Percentiles rank a stretch among this genome's conserved stretches.
Conservation (phyloP, 2,113 vertebrate genomes). For the Lepidothrix coronata region DNA sequence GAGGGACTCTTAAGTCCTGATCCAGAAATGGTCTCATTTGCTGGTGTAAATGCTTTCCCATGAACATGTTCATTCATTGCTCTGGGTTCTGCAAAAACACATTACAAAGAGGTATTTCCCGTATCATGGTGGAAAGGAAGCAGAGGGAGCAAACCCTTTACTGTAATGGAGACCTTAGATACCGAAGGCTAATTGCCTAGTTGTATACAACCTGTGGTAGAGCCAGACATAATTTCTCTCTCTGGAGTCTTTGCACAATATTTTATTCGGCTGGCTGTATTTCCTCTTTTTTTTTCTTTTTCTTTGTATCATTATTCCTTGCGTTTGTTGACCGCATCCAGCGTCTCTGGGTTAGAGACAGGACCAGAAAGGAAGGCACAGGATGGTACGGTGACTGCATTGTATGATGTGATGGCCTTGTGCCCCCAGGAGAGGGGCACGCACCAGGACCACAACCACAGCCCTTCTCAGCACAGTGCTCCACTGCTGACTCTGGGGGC, state of each 20-base stretch:
- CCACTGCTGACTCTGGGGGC: rapidly evolving
- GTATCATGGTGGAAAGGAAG: background rate
- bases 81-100: background rate
- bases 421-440: background rate
- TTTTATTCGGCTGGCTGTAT: background rate
- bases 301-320: background rate
- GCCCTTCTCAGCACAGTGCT: background rate
- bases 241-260: background rate
- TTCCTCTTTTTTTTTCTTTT: background rate
- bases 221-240: background rate
- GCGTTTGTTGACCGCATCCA: background rate
- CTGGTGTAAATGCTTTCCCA: background rate
- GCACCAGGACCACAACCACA: rapidly evolving
- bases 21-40: background rate
- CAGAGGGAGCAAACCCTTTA: background rate
- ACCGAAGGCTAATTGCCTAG: background rate
- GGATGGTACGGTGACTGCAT: background rate
- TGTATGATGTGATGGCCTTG: rapidly evolving
- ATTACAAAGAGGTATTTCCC: background rate
- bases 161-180: background rate
- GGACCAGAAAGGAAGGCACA: rapidly evolving
- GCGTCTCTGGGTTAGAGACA: background rate
- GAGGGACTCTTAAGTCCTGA: background rate
- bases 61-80: background rate
- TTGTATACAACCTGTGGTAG: background rate